Conservation (phyloP, 2,888 invertebrate species). For the Temnothorax rugatulus region DNA sequence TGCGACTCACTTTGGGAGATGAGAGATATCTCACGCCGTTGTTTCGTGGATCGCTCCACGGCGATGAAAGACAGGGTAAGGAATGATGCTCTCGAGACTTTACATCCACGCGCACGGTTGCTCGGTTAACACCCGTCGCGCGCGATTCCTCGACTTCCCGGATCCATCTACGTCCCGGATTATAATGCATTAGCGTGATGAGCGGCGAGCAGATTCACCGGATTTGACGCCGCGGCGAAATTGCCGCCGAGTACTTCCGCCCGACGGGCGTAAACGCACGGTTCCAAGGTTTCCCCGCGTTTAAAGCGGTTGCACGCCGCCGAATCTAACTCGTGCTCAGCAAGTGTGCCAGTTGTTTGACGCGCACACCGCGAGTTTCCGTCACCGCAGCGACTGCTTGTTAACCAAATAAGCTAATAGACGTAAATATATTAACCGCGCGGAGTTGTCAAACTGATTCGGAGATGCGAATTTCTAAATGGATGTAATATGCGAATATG, state of each 20-base stretch:
- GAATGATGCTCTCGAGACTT: conserved; percentile 17
- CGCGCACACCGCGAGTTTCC: conserved; percentile 18
- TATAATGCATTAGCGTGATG: conserved; percentile 51
- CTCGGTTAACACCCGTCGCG: conserved; percentile 45
- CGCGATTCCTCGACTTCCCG: conserved; percentile 45
- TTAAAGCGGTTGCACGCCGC: conserved; percentile 28
- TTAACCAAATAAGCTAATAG: conserved; percentile 50
- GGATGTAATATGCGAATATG: neutral
- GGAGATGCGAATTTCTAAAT: conserved; percentile 22
- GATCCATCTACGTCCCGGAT: conserved; percentile 34
- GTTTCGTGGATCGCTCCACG: conserved; percentile 18
- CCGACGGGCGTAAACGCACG: conserved; percentile 41
- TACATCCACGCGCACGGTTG: conserved; percentile 5
- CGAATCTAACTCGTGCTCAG: conserved; percentile 31
- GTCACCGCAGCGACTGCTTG: conserved; percentile 25
- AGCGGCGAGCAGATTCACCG: conserved; percentile 46
- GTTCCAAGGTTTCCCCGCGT: conserved; percentile 24
- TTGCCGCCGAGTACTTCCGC: conserved; percentile 47
- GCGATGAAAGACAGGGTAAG: conserved; percentile 37
- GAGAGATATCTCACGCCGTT: conserved; percentile 40
- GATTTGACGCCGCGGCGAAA: conserved; percentile 36
- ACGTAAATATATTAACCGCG: conserved; percentile 46
- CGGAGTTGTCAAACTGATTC: conserved; percentile 30
- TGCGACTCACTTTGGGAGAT: conserved; percentile 42
- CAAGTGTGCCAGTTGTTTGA: conserved; percentile 34